Evolutionary conservation across 2,888 invertebrate genomes (phyloP).

Genomic region (Dasysyrphus albostriatus): DNA sequence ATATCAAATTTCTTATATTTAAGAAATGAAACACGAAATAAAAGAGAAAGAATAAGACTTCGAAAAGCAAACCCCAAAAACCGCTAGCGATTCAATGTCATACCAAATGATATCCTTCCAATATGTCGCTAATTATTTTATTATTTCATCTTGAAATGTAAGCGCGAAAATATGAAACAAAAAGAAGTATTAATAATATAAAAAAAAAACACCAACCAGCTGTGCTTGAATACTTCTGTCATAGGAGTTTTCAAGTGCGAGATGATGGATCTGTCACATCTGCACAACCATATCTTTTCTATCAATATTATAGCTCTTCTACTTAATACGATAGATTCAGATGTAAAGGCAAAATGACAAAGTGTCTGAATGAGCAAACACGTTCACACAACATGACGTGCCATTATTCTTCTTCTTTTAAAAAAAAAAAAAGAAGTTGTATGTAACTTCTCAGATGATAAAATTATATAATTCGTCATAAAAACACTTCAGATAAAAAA

Average conservation of each 20-base stretch:
- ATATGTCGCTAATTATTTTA: slow-evolving; percentile 17
- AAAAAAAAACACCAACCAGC: slow-evolving; percentile 57
- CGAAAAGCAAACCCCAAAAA: background rate
- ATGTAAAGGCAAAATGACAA: slow-evolving; percentile 14
- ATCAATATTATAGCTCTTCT: slow-evolving; percentile 31
- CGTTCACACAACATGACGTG: slow-evolving; percentile 18
- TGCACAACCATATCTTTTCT: slow-evolving; percentile 39
- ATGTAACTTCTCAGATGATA: slow-evolving; percentile 26
- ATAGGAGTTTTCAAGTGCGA: slow-evolving; percentile 20
- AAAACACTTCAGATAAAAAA: background rate
- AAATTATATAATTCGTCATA: slow-evolving; percentile 40
- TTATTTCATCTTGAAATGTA: slow-evolving; percentile 17
- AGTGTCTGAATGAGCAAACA: slow-evolving; percentile 13
- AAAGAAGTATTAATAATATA: slow-evolving; percentile 51
- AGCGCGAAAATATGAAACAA: slow-evolving; percentile 19
- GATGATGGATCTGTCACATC: slow-evolving; percentile 59
- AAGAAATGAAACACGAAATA: slow-evolving; percentile 4
- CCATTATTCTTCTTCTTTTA: background rate
- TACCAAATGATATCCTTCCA: slow-evolving; percentile 52
- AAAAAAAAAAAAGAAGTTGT: background rate
- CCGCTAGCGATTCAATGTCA: slow-evolving; percentile 42
- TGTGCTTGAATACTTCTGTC: slow-evolving; percentile 55
- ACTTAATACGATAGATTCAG: slow-evolving; percentile 23
- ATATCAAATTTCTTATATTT: background rate
- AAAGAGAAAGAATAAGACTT: background rate